These are phyloP conservation scores for Ormyrus pomaceus DNA, from an alignment of 2,888 invertebrate species.

Conservation along the genomic window DNA sequence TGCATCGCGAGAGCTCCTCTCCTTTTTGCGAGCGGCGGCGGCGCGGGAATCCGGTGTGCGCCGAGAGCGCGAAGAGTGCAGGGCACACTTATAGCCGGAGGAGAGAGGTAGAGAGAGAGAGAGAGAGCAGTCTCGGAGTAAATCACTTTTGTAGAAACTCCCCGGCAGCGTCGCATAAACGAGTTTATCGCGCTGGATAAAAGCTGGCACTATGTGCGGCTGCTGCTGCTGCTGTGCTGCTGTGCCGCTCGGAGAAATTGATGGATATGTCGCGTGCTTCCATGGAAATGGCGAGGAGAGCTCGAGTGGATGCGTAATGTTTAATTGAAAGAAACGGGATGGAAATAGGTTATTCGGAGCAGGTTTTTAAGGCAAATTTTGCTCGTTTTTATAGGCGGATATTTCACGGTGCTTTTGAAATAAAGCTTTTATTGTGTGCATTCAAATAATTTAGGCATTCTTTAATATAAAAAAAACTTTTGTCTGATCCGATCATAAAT, in stretches of 20 bases:
- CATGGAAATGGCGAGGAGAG: neutral
- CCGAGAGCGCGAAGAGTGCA: neutral
- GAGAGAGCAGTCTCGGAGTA: conserved; percentile 26
- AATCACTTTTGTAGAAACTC: conserved; percentile 41
- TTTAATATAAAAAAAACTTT: no score
- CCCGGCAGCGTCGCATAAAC: conserved; percentile 5
- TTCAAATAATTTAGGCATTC: no score
- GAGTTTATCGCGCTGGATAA: conserved; percentile 36
- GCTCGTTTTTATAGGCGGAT: no score
- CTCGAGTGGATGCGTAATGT: neutral
- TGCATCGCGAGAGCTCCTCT: conserved; percentile 31
- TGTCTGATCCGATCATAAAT: no score
- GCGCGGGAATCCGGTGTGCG: neutral
- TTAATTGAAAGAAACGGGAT: neutral
- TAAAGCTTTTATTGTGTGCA: no score
- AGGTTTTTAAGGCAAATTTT: no score
- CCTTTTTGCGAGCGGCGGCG: neutral
- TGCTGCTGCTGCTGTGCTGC: no score
- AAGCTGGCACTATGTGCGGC: conserved; percentile 16
- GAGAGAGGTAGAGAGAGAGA: no score
- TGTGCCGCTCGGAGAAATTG: neutral
- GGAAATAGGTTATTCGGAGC: no score
- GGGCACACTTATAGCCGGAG: neutral
- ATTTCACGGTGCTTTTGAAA: no score
- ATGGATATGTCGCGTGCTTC: neutral